A percentile compares a stretch with the other conserved stretches of the same genome.
Conservation (phyloP, 2,113 vertebrate genomes). For the Takifugu bimaculatus region DNA sequence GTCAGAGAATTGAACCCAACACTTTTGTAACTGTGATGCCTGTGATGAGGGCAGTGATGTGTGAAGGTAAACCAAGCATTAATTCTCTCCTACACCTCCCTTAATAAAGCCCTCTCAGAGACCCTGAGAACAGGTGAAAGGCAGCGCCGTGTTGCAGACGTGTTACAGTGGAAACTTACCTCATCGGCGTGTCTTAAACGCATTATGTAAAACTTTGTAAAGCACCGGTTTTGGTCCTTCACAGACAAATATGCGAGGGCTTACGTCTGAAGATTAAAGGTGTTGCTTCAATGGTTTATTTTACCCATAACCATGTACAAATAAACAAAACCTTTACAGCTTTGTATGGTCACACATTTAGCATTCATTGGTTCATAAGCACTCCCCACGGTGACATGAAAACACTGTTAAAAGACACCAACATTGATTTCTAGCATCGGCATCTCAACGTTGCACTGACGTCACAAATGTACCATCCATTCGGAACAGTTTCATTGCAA, state of each 20-base stretch:
- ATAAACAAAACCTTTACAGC: slow-evolving; percentile 77
- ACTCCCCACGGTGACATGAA: slow-evolving; percentile 69
- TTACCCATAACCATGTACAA: slow-evolving; percentile 78
- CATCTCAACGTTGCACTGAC: slow-evolving; percentile 69
- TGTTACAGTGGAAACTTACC: slow-evolving; percentile 56
- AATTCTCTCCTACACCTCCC: slow-evolving; percentile 8
- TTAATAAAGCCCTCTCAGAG: slow-evolving; percentile 21
- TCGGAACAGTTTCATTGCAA: slow-evolving; percentile 77
- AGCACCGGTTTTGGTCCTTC: slow-evolving; percentile 15
- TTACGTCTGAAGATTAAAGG: slow-evolving; percentile 68
- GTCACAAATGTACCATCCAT: slow-evolving; percentile 78
- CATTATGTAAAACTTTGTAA: slow-evolving; percentile 28
- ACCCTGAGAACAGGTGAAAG: slow-evolving; percentile 3
- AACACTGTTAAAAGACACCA: slow-evolving; percentile 68
- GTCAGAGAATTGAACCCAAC: slow-evolving; percentile 54
- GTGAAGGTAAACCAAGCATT: slow-evolving; percentile 27
- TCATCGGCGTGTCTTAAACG: slow-evolving; percentile 33
- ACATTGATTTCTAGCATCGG: slow-evolving; percentile 64
- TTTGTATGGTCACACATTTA: slow-evolving; percentile 75
- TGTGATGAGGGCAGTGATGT: slow-evolving; percentile 34
- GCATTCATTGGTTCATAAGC: slow-evolving; percentile 75
- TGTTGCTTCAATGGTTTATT: slow-evolving; percentile 76
- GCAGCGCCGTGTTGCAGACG: slow-evolving; percentile 28
- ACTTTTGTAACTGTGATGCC: slow-evolving; percentile 49
- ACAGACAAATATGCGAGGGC: slow-evolving; percentile 41